Percentiles rank a stretch among this genome's conserved stretches.
phyloP scores from a whole-genome alignment of 2,888 invertebrate genomes.

The Monoplex corrugatus region DNA sequence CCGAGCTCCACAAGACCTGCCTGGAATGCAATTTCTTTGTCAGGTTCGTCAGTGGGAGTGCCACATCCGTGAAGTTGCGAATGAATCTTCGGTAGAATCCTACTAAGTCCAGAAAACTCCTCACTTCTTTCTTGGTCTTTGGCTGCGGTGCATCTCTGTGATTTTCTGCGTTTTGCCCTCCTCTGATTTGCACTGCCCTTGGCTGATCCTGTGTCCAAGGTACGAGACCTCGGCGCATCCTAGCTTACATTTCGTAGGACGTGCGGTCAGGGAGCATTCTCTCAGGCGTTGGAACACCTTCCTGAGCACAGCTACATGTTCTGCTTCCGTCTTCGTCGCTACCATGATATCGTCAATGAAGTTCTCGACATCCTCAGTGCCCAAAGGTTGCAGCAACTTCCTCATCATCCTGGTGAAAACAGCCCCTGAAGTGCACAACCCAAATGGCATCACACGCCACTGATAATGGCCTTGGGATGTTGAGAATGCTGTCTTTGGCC shows the following conservation, averaged over 20 bases:
- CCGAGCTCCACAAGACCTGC: neutral
- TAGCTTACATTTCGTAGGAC: constrained; percentile 33
- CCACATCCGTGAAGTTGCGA: too few species aligned
- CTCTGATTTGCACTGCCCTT: too few species aligned
- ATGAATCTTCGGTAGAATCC: too few species aligned
- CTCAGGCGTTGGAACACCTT: neutral
- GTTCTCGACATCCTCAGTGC: neutral
- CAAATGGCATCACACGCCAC: constrained; percentile 45
- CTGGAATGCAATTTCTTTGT: neutral
- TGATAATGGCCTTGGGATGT: constrained; percentile 21
- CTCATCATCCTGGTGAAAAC: constrained; percentile 37
- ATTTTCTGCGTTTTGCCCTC: too few species aligned
- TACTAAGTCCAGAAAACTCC: too few species aligned
- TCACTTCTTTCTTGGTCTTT: too few species aligned
- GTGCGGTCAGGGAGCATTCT: neutral
- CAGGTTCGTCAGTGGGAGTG: too few species aligned
- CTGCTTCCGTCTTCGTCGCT: neutral
- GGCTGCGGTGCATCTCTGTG: too few species aligned
- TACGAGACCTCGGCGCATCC: too few species aligned
- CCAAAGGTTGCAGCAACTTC: neutral
- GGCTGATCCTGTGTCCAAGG: too few species aligned
- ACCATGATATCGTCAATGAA: constrained; percentile 35
- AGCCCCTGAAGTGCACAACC: constrained; percentile 41
- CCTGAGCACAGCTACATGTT: neutral
- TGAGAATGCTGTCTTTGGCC: constrained; percentile 18